Percentiles rank a stretch among this genome's conserved stretches.
These are phyloP conservation scores for Melanostigma gelatinosum DNA, from an alignment of 2,113 vertebrate species.

Conservation along the genomic window DNA sequence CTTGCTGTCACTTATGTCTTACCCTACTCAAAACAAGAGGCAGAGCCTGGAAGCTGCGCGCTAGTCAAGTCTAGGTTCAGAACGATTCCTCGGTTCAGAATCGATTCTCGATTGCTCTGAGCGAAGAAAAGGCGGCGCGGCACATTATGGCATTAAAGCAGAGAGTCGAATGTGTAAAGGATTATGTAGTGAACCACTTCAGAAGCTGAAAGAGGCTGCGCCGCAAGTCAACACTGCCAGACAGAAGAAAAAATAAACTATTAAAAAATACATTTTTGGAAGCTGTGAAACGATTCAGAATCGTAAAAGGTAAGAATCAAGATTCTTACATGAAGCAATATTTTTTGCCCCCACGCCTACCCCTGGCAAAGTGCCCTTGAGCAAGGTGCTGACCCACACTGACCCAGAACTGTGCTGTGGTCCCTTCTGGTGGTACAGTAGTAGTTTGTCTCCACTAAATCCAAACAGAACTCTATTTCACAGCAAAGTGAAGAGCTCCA, in stretches of 20 bases:
- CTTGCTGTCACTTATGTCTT: constrained; percentile 10
- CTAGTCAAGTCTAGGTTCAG: no score
- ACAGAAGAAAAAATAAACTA: no score
- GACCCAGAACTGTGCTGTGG: not conserved
- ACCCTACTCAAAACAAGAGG: constrained; percentile 1
- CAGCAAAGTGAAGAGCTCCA: not conserved
- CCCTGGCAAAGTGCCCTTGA: not conserved
- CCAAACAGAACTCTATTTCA: not conserved
- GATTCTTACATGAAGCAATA: not conserved
- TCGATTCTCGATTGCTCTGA: no score
- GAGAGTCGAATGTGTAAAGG: no score
- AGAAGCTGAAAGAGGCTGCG: no score
- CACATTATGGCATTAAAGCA: no score
- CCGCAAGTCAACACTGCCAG: no score
- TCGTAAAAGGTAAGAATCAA: not conserved
- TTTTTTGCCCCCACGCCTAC: not conserved
- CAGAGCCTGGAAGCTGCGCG: not conserved
- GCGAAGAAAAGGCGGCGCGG: no score
- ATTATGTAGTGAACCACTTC: no score
- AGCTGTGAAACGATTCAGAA: not conserved
- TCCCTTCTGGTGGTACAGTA: constrained; percentile 12
- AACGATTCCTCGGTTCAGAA: no score
- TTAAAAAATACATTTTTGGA: no score
- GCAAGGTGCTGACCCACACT: constrained; percentile 5
- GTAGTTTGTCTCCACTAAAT: not conserved